These are phyloP conservation scores for Drosophila bocqueti DNA, from an alignment of 1,140 invertebrate species.

Conservation along the genomic window DNA sequence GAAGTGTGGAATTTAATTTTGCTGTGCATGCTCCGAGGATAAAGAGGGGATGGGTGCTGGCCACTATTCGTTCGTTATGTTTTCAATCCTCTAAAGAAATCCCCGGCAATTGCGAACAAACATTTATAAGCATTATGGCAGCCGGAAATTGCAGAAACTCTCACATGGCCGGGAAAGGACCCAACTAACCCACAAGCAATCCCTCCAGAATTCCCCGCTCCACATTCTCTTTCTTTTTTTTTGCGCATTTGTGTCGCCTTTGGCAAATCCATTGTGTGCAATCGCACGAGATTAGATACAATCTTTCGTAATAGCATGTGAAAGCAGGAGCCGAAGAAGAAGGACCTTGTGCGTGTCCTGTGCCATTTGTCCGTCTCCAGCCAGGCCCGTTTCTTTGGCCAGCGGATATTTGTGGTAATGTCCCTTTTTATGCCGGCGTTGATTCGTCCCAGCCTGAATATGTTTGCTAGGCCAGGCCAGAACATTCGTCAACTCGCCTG, in stretches of 20 bases:
- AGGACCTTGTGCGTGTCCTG: conserved; percentile 23
- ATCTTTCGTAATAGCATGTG: conserved; percentile 78
- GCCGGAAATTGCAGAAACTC: conserved; percentile 74
- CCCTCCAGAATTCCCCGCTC: background rate
- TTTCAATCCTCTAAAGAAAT: conserved; percentile 74
- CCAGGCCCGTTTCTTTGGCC: conserved; percentile 1
- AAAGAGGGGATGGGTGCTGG: background rate
- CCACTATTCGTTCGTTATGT: conserved; percentile 49
- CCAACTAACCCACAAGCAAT: conserved; percentile 28
- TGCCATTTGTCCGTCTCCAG: conserved; percentile 55
- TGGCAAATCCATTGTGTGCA: conserved; percentile 82
- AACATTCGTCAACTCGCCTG: conserved; percentile 68
- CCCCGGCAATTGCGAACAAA: conserved; percentile 63
- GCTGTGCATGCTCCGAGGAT: conserved; percentile 2
- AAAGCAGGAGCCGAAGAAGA: conserved; percentile 17
- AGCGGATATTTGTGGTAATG: conserved; percentile 46
- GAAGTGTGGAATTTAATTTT: conserved; percentile 20
- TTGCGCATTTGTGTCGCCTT: conserved; percentile 64
- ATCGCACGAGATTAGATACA: conserved; percentile 82
- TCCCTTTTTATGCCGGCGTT: conserved; percentile 44
- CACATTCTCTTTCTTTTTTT: background rate
- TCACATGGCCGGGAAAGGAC: conserved; percentile 22
- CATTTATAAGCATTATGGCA: conserved; percentile 78
- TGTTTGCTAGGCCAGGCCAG: conserved; percentile 16
- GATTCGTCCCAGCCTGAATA: conserved; percentile 50